Conservation (phyloP, 2,888 invertebrate species). For the Scaptomyza tumidula region DNA sequence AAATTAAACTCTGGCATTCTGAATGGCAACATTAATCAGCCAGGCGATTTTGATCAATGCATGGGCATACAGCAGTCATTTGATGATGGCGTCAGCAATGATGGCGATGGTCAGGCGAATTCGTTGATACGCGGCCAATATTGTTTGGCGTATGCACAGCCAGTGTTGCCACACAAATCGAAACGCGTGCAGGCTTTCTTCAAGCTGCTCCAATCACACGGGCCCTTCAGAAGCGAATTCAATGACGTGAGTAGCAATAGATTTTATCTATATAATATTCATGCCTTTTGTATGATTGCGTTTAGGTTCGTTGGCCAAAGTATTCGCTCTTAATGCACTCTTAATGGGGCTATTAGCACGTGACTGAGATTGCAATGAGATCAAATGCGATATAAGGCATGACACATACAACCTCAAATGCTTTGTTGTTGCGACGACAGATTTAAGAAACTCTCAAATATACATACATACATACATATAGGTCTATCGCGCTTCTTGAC, state of each 20-base stretch:
- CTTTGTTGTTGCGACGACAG: conserved; percentile 7
- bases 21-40: conserved; percentile 88
- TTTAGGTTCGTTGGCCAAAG: conserved; percentile 50
- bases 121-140: conserved; percentile 86
- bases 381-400: conserved; percentile 19
- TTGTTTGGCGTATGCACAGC: conserved; percentile 87
- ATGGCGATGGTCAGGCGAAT: conserved; percentile 10
- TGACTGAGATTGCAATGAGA: conserved; percentile 46
- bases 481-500: background rate
- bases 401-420: background rate
- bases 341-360: conserved; percentile 36
- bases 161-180: conserved; percentile 85
- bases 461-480: conserved; percentile 10
- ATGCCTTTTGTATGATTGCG: conserved; percentile 1
- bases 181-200: conserved; percentile 85
- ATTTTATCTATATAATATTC: background rate
- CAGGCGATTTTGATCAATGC: conserved; percentile 86
- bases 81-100: conserved; percentile 41
- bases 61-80: conserved; percentile 66
- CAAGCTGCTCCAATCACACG: conserved; percentile 87
- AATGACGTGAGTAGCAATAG: conserved; percentile 87
- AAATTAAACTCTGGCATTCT: conserved; percentile 88
- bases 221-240: conserved; percentile 87
- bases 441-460: conserved; percentile 9
- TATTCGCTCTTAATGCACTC: conserved; percentile 44